phyloP scores from a whole-genome alignment of 2,888 invertebrate species.

The Meandrusa payeni region DNA sequence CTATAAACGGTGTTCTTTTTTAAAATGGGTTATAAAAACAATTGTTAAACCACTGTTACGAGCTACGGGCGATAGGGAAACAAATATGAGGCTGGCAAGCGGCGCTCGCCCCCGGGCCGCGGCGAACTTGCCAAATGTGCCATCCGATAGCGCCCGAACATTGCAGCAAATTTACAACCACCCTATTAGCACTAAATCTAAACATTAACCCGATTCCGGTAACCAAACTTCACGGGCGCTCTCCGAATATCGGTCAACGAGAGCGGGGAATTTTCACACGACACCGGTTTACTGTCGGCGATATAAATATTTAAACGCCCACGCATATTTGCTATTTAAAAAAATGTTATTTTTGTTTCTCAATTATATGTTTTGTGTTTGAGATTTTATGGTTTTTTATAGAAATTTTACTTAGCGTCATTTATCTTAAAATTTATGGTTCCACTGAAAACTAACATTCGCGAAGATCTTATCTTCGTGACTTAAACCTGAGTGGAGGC shows the following conservation, averaged over 20 bases:
- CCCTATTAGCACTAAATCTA: slow-evolving; percentile 80
- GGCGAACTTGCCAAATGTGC: slow-evolving; percentile 73
- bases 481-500: no score
- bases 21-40: slow-evolving; percentile 53
- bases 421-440: no score
- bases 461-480: no score
- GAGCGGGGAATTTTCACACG: slow-evolving; percentile 49
- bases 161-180: slow-evolving; percentile 75
- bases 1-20: no score
- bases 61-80: slow-evolving; percentile 48
- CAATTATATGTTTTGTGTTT: no score
- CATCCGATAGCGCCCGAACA: slow-evolving; percentile 76
- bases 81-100: slow-evolving; percentile 68
- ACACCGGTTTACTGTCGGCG: slow-evolving; percentile 43
- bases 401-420: no score
- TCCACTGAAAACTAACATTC: no score
- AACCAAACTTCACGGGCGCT: slow-evolving; percentile 69
- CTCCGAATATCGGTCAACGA: slow-evolving; percentile 62
- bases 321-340: no score
- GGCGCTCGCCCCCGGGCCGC: slow-evolving; percentile 50
- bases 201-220: slow-evolving; percentile 78
- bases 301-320: no score
- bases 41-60: slow-evolving; percentile 59
- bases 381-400: no score
- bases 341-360: no score